These are phyloP conservation scores for Epizoanthus scotinus DNA, from an alignment of 92 coral and sea anemone genomes.

Conservation along the genomic window DNA sequence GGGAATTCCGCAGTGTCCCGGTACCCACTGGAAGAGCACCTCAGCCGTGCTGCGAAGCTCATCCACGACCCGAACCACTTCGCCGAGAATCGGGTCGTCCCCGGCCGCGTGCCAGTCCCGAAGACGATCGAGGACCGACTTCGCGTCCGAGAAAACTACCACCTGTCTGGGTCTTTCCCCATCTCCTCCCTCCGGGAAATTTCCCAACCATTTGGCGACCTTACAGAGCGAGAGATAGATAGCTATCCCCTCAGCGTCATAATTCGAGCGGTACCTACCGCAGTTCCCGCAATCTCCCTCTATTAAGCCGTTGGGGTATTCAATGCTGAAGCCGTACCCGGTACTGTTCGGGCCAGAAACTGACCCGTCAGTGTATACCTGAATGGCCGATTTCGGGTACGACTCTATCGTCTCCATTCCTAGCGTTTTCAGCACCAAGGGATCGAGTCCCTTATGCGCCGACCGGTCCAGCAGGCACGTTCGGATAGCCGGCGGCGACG, in stretches of 20 bases:
- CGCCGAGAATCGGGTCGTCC: slow-evolving; percentile 22
- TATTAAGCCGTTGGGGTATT: too few species aligned
- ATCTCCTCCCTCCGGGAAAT: slow-evolving; percentile 4
- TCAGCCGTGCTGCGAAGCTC: not conserved
- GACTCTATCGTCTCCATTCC: slow-evolving; percentile 16
- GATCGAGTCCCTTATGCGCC: not conserved
- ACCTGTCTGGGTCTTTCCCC: slow-evolving; percentile 12
- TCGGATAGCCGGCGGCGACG: too few species aligned
- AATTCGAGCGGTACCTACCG: slow-evolving; percentile 13
- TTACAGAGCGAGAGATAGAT: slow-evolving; percentile 12
- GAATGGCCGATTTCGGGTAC: slow-evolving; percentile 6
- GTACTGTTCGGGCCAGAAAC: too few species aligned
- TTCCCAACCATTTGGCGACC: slow-evolving; percentile 12
- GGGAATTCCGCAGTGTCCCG: slow-evolving; percentile 9
- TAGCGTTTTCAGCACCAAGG: slow-evolving; percentile 6
- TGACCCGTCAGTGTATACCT: not conserved
- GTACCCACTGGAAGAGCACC: not conserved
- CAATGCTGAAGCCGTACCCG: too few species aligned
- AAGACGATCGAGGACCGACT: not conserved
- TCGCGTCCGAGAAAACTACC: slow-evolving; percentile 15
- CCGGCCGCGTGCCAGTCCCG: slow-evolving; percentile 5
- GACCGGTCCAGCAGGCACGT: too few species aligned
- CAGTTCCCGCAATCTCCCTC: slow-evolving; percentile 1
- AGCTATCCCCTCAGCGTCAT: slow-evolving; percentile 8
- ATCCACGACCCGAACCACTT: slow-evolving; percentile 7